These are phyloP conservation scores for Melanotaenia maccullochi DNA, from an alignment of 2,797 vertebrate species.

Conservation along the genomic window DNA sequence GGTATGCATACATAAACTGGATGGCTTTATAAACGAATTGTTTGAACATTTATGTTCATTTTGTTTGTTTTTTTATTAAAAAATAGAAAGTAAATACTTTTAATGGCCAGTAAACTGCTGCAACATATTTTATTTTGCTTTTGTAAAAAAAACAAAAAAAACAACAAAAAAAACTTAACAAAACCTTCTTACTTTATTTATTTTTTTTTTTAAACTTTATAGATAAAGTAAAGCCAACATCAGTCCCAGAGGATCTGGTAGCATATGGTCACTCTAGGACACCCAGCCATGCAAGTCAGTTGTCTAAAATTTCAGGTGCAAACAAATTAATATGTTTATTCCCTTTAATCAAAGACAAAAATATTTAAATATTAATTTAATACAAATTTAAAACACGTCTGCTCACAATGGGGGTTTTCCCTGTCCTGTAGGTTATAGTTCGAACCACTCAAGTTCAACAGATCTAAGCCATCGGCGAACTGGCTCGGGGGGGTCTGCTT, in stretches of 20 bases:
- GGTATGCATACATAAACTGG: conserved; percentile 39
- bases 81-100: not conserved
- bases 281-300: conserved; percentile 89
- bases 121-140: not conserved
- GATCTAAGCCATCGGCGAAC: conserved; percentile 92
- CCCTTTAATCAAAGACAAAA: not conserved
- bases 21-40: not conserved
- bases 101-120: not conserved
- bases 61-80: not conserved
- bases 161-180: no score
- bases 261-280: conserved; percentile 91
- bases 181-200: no score
- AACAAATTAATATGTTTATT: conserved; percentile 11
- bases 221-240: conserved; percentile 86
- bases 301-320: conserved; percentile 93
- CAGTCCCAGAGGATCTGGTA: conserved; percentile 89
- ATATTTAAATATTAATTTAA: not conserved
- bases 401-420: not conserved
- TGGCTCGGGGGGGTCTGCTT: conserved; percentile 87
- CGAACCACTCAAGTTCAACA: conserved; percentile 90
- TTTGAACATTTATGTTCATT: not conserved
- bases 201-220: not conserved
- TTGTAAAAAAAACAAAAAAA: not conserved
- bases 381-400: not conserved
- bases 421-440: conserved; percentile 87